A percentile compares a stretch with the other conserved stretches of the same genome.
These are phyloP conservation scores for Manis javanica DNA, from an alignment of 2,797 vertebrate genomes.

Conservation along the genomic window DNA sequence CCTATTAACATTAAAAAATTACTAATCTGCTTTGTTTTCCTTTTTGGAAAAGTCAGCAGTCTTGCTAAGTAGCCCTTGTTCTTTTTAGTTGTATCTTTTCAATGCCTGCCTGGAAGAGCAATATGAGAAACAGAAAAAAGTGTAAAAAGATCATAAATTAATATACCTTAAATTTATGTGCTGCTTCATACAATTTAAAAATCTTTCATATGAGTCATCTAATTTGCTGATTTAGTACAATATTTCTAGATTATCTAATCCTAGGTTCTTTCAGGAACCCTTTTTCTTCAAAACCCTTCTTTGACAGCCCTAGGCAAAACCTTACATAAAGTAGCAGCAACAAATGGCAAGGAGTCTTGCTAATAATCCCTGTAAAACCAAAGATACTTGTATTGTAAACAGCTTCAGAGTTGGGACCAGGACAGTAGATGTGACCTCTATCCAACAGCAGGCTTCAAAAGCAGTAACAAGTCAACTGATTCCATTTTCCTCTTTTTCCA, in stretches of 20 bases:
- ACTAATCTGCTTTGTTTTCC: background rate
- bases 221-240: background rate
- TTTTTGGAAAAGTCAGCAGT: background rate
- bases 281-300: conserved; percentile 10
- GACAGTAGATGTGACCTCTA: background rate
- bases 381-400: background rate
- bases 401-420: background rate
- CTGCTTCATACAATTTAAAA: background rate
- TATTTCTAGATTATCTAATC: background rate
- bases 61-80: background rate
- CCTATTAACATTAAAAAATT: background rate
- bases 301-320: background rate
- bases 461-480: background rate
- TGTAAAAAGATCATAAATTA: background rate
- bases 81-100: background rate
- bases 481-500: background rate
- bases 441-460: background rate
- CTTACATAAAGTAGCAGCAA: background rate
- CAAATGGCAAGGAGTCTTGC: background rate
- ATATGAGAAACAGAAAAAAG: background rate
- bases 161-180: conserved; percentile 16
- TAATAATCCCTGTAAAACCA: background rate
- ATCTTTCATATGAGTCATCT: background rate
- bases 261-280: background rate
- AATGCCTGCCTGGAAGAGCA: background rate